phyloP scores from a whole-genome alignment of 2,797 vertebrate genomes.

The Eidolon dupreanum region DNA sequence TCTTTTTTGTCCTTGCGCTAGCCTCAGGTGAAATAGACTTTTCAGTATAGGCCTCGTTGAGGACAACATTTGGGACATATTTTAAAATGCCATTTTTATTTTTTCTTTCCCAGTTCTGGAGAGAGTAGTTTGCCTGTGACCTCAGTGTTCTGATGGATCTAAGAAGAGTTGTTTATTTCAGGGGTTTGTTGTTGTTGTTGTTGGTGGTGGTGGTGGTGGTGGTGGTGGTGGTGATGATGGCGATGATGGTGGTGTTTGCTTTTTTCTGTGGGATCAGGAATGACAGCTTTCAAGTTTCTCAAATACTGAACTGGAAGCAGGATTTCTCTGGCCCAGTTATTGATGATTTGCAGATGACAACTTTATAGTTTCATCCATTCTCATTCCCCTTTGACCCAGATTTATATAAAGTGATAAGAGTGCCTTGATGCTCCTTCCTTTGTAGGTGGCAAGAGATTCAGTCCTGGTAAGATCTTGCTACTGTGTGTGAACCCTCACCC shows the following conservation, averaged over 20 bases:
- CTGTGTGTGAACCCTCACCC: not conserved
- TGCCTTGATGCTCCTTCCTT: not conserved
- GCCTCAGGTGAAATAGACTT: not conserved
- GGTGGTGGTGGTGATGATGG: no score
- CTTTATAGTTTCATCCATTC: not conserved
- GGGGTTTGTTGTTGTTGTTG: not conserved
- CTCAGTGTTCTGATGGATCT: not conserved
- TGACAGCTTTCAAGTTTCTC: not conserved
- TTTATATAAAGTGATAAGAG: not conserved
- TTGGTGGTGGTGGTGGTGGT: no score
- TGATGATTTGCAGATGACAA: not conserved
- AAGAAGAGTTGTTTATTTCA: not conserved
- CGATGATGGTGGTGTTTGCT: not conserved
- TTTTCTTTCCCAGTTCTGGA: not conserved
- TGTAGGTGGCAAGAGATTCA: not conserved
- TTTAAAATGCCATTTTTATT: not conserved
- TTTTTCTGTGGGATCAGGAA: not conserved
- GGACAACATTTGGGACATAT: not conserved
- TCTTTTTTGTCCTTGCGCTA: not conserved
- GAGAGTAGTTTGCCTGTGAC: not conserved
- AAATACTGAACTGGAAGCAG: not conserved
- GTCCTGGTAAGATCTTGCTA: not conserved
- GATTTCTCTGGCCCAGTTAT: not conserved
- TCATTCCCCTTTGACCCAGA: not conserved
- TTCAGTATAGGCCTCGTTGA: not conserved